Base-by-base conservation (phyloP, 2,888 invertebrate species). In the Meteorus cinctellus region DNA sequence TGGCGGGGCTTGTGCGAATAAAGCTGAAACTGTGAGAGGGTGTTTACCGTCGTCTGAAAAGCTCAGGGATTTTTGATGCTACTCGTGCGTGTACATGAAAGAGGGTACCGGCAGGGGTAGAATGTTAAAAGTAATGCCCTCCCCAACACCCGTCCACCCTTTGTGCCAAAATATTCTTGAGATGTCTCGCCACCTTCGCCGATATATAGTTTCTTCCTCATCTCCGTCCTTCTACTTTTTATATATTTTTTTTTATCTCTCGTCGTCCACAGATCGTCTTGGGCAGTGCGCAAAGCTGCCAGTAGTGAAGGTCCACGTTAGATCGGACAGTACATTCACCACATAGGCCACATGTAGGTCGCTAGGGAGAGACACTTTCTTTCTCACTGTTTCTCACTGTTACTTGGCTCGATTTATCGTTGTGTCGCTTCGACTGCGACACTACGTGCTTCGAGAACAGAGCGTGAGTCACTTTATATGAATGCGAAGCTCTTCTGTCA, bases 341-440 rank as follows among this genome's bases (percentile, higher is more conserved):
- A 77, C 77, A 74, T 72, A 78, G 81, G 77, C 78, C 81, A 82
- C 80, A 87, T 87, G 82, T 86, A 86, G 87, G 87, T 86, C 87
- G 87, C 79, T 75, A 81, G 82, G n/a, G 55, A 51, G 45, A 55
- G 8, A 55, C 55, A n/a, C n/a, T 55, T 19, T 55, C n/a, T 19
- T 8, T 55, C 19, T 55, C n/a, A 8, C n/a, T 19, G n/a, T 55
- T 55, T 48, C n/a, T 48, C n/a, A 4, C n/a, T 48, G 1, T 2
- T 24, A 4, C 55, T 5, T 24, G 2, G 2, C 41, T 76, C 78
- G 81, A 82, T 79, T 87, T 87, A 82, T 86, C 86, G 87, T 87
- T 86, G 86, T 87, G 79, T 75, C 14, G 41, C 31, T 36, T 80
- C 79, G 85, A 86, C 86, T 87, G 87, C 87, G 86, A 87, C 86